Base-by-base conservation (phyloP, 2,113 vertebrate genomes). In the Nycticorax nycticorax region DNA sequence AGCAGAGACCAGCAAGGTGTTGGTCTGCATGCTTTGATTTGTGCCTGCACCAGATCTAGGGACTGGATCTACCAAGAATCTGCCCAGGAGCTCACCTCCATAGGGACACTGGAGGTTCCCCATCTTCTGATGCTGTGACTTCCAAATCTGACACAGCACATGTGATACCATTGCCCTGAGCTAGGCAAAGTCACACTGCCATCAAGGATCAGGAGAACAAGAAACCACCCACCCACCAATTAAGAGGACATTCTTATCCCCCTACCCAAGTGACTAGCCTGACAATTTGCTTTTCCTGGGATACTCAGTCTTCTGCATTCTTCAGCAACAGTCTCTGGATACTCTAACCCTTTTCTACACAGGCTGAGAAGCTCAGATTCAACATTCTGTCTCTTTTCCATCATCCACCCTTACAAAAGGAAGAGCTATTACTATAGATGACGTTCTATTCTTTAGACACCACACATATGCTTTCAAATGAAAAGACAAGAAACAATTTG, bases 151-250 rank as follows among this genome's bases (percentile, higher is more conserved):
- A 48, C 30, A 14, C 52, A 63, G 12, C 32, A 92, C 50, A 9
- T 3, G 28, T 8, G 14, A 41, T 43, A 30, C 24, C 47, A 27
- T 9, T 59, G 32, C 9, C 1, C 1, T 12, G 7, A 66, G 23
- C 23, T 10, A 87, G 47, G 21, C 3, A 20, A 74, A 82, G 32
- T 45, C 60, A 55, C n/a, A 4, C 8, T n/a, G 7, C 52, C 57
- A 12, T 45, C 6, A 37, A 50, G 18, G 11, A 63, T n/a, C 26
- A 71, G 27, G 33, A 39, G 18, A 69, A 41, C 19, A 81, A 39
- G 52, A 45, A 59, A 5, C 1, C 3, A 3, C 22, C n/a, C 9
- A 33, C 3, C 4, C 18, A 48, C 41, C 33, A 67, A 0, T 7
- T 26, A 68, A 47, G 13, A 72, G 2, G 1, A 0, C 5, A 43